Evolutionary conservation across 2,113 vertebrate genomes (phyloP).

Genomic region (Tachysurus vachellii): DNA sequence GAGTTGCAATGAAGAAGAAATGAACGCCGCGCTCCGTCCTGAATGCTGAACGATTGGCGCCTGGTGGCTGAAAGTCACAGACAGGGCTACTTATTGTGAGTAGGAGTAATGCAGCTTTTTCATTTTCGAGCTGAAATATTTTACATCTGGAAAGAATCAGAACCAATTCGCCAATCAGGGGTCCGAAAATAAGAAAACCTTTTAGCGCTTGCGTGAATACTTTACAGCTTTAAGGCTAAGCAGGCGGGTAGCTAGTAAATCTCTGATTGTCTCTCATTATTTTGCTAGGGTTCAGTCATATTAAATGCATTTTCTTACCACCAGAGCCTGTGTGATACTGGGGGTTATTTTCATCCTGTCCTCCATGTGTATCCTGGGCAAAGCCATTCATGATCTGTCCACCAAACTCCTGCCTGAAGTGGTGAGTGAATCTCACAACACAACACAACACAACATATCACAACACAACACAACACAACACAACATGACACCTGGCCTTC

Average conservation of each 20-base stretch:
- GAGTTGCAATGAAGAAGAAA: neutral
- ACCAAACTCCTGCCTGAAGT: slow-evolving; percentile 91
- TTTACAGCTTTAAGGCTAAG: neutral
- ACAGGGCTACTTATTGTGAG: neutral
- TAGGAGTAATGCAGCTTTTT: neutral
- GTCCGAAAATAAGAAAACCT: neutral
- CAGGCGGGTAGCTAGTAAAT: neutral
- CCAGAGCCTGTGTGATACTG: slow-evolving; percentile 92
- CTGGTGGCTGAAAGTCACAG: neutral
- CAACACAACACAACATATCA: neutral
- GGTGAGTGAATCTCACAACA: slow-evolving; percentile 74
- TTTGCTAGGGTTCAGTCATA: neutral
- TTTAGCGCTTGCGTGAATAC: neutral
- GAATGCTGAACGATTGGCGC: neutral
- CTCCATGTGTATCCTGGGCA: slow-evolving; percentile 92
- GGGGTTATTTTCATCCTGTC: slow-evolving; percentile 93
- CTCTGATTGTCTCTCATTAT: neutral
- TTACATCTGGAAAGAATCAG: neutral
- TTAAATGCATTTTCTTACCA: slow-evolving; percentile 38
- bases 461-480: neutral
- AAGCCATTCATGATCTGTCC: slow-evolving; percentile 93
- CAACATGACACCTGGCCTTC: neutral
- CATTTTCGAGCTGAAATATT: neutral
- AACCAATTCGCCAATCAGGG: neutral
- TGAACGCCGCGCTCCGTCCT: neutral